Conservation (phyloP, 2,113 vertebrate species). For the Galbula dea region DNA sequence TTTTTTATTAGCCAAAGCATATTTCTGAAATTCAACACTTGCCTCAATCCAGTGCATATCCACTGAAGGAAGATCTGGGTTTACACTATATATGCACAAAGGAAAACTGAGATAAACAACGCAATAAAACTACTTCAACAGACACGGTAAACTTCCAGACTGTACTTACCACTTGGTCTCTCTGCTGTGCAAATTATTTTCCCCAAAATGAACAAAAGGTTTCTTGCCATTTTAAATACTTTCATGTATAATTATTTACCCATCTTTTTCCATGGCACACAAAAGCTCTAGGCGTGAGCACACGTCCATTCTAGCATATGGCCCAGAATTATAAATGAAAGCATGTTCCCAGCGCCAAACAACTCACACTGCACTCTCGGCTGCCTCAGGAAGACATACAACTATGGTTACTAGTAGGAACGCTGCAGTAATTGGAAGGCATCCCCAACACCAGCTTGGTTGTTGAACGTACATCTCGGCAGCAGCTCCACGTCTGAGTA, state of each 20-base stretch:
- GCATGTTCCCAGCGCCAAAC: not conserved
- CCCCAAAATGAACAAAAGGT: not conserved
- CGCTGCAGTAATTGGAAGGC: accelerated
- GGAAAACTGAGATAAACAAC: not conserved
- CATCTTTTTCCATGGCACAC: no score
- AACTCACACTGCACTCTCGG: accelerated
- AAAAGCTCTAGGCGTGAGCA: not conserved
- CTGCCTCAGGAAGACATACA: accelerated
- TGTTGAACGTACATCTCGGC: not conserved
- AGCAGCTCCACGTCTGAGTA: not conserved
- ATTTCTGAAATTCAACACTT: not conserved
- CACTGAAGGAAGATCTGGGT: not conserved
- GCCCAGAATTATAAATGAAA: accelerated
- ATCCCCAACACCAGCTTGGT: accelerated
- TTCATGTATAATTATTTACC: accelerated
- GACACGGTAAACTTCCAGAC: not conserved
- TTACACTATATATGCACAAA: accelerated
- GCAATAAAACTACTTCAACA: not conserved
- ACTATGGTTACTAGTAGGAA: accelerated
- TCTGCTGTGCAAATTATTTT: not conserved
- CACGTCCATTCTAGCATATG: accelerated
- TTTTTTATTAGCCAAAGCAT: not conserved
- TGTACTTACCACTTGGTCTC: not conserved
- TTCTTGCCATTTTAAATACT: not conserved
- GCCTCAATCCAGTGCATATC: not conserved